Percentiles rank a stretch among this genome's conserved stretches.
Conservation (phyloP, 2,797 vertebrate species). For the Rhodeus uyekii region DNA sequence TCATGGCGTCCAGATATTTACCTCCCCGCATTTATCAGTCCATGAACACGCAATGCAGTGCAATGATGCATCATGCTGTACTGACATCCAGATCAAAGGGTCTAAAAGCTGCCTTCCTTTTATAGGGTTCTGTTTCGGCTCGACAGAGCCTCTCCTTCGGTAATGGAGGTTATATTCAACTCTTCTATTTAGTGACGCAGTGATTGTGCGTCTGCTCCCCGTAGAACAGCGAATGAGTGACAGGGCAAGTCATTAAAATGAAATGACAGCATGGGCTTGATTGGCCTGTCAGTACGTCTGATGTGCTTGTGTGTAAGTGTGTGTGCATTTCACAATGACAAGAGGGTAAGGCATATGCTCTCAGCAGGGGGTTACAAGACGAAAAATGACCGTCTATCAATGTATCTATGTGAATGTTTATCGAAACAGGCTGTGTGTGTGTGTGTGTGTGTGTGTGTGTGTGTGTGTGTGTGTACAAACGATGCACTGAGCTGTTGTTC, state of each 20-base stretch:
- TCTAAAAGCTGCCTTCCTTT: background rate
- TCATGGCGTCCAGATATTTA: conserved; percentile 5
- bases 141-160: background rate
- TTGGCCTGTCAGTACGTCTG: conserved; percentile 70
- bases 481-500: background rate
- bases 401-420: conserved; percentile 33
- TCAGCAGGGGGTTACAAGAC: conserved; percentile 71
- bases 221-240: conserved; percentile 60
- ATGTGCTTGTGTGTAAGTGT: conserved; percentile 42
- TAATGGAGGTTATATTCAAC: conserved; percentile 37
- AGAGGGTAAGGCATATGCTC: conserved; percentile 65
- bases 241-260: conserved; percentile 68
- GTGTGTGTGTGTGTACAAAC: background rate
- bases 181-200: conserved; percentile 38
- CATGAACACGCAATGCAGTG: background rate
- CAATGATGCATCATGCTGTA: background rate
- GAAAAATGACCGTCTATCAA: conserved; percentile 65
- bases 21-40: background rate
- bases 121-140: background rate
- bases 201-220: conserved; percentile 19
- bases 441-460: conserved; percentile 19
- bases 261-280: conserved; percentile 72
- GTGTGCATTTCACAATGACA: conserved; percentile 30
- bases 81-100: background rate
- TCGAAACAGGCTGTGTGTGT: conserved; percentile 5